Conservation (phyloP, 53 echinoderm and acorn worm species). For the Paracentrotus lividus region DNA sequence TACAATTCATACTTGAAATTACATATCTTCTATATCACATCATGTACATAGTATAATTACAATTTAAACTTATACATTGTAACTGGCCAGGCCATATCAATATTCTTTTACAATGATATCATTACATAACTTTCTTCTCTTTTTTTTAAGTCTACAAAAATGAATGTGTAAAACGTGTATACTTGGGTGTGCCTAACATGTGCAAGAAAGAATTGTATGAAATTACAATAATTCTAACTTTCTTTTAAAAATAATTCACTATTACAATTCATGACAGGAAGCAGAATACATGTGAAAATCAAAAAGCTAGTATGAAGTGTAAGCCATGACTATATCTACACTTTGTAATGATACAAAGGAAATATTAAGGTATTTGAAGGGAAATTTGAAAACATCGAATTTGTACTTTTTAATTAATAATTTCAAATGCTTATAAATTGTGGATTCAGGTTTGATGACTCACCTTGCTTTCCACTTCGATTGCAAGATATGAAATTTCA, state of each 20-base stretch:
- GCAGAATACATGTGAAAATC: neutral
- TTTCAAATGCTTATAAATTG: too few relatives aligned
- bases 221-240: neutral
- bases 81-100: neutral
- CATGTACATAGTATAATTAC: slow-evolving; percentile 61
- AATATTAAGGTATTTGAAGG: neutral
- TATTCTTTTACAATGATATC: neutral
- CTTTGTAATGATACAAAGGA: too few relatives aligned
- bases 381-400: neutral
- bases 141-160: too few relatives aligned
- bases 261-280: neutral
- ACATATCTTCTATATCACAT: slow-evolving; percentile 60
- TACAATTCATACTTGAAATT: slow-evolving; percentile 51
- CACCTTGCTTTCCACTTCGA: too few relatives aligned
- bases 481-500: too few relatives aligned
- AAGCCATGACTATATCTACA: too few relatives aligned
- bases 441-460: too few relatives aligned
- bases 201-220: neutral
- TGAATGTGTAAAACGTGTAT: neutral
- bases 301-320: neutral
- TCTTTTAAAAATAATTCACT: neutral
- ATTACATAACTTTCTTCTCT: too few relatives aligned
- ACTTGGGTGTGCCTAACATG: neutral
- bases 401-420: neutral
- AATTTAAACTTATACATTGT: neutral